These are phyloP conservation scores for Calephelis virginiensis DNA, from an alignment of 1,140 invertebrate genomes.

Conservation along the genomic window DNA sequence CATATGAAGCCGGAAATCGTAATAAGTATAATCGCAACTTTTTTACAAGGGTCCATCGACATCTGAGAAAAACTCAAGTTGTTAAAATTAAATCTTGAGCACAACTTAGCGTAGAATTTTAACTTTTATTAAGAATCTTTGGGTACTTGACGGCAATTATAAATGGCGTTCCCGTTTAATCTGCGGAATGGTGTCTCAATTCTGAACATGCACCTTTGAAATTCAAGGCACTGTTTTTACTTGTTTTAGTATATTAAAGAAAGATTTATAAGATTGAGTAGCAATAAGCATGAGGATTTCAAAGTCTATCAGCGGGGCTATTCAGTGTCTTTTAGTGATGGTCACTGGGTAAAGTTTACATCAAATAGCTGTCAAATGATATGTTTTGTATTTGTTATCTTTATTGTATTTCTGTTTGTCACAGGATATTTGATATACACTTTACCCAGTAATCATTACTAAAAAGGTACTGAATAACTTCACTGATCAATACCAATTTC, in stretches of 20 bases:
- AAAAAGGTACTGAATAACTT: no score
- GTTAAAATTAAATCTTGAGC: constrained; percentile 11
- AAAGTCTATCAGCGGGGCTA: no score
- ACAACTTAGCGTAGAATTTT: neutral
- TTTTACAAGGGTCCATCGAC: constrained; percentile 5
- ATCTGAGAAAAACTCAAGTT: constrained; percentile 12
- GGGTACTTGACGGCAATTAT: constrained; percentile 7
- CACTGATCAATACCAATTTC: no score
- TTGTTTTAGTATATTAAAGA: neutral
- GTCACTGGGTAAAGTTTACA: no score
- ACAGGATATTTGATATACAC: no score
- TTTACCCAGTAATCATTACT: no score
- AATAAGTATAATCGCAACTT: constrained; percentile 1
- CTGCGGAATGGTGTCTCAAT: constrained; percentile 6
- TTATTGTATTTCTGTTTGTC: no score
- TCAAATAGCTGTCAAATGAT: no score
- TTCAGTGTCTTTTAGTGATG: no score
- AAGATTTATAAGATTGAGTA: no score
- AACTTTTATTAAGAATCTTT: constrained; percentile 16
- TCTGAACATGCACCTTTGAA: neutral
- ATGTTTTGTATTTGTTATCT: no score
- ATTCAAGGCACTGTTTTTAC: neutral
- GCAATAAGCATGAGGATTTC: no score
- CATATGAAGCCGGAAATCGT: neutral
- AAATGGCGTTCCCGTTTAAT: constrained; percentile 6